A percentile compares a stretch with the other conserved stretches of the same genome.
Conservation (phyloP, 2,888 invertebrate genomes). For the Orthonychiurus folsomi region DNA sequence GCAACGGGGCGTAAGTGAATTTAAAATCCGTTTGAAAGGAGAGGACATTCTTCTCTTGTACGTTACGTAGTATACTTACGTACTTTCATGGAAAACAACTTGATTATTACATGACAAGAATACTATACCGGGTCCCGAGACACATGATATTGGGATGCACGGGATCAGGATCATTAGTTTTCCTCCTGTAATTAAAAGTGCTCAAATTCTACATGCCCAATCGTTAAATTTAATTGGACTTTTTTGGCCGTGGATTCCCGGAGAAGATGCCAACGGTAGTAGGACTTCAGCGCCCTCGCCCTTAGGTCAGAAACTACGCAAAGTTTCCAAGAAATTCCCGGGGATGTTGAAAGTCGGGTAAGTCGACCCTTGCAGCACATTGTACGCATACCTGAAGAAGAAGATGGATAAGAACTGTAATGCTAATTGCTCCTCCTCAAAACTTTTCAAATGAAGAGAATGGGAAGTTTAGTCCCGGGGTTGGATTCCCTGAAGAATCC, state of each 20-base stretch:
- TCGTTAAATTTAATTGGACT: neutral
- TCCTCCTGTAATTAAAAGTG: neutral
- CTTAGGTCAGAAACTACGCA: too few relatives aligned
- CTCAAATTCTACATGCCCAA: neutral
- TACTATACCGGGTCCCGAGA: too few relatives aligned
- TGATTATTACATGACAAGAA: neutral
- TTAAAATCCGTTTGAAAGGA: neutral
- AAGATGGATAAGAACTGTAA: neutral
- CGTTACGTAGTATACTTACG: neutral
- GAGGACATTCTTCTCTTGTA: neutral
- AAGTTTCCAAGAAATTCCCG: too few relatives aligned
- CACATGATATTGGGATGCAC: too few relatives aligned
- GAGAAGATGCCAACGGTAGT: too few relatives aligned
- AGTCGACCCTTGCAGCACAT: too few relatives aligned
- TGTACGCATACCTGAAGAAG: neutral
- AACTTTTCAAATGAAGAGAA: neutral
- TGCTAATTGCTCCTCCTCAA: neutral
- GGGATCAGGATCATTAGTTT: neutral
- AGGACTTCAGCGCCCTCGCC: too few relatives aligned
- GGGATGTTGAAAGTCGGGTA: too few relatives aligned
- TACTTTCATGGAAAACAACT: neutral
- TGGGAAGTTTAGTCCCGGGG: neutral
- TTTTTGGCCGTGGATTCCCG: neutral
- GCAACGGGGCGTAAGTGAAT: neutral
- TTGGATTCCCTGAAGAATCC: neutral